Conservation (phyloP, 2,888 invertebrate genomes). For the Scaptomyza flava region DNA sequence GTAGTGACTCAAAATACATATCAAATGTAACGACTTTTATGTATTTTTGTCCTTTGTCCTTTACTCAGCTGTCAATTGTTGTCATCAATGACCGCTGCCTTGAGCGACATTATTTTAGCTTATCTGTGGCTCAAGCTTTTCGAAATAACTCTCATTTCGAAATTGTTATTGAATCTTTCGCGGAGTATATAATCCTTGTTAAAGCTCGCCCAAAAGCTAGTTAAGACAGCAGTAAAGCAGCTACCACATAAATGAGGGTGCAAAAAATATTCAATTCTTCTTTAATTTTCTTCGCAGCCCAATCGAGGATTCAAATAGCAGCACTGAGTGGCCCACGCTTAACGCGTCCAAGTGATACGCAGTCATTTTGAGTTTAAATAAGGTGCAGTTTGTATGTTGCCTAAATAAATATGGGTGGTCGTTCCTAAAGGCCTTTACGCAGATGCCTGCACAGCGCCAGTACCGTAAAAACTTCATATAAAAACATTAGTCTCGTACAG, state of each 20-base stretch:
- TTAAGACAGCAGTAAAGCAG: slow-evolving; percentile 29
- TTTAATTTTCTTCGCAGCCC: slow-evolving; percentile 6
- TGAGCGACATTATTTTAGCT: slow-evolving; percentile 66
- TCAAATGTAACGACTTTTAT: too few species aligned
- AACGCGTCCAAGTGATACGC: slow-evolving; percentile 75
- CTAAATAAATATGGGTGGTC: not conserved
- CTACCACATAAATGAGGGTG: slow-evolving; percentile 19
- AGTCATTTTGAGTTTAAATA: slow-evolving; percentile 70
- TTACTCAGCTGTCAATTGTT: slow-evolving; percentile 26
- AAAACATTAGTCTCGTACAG: too few species aligned
- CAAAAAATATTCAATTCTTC: not conserved
- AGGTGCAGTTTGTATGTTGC: slow-evolving; percentile 61
- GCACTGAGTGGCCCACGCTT: slow-evolving; percentile 30
- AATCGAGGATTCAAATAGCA: slow-evolving; percentile 5
- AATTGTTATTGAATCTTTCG: slow-evolving; percentile 82
- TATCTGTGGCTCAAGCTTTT: slow-evolving; percentile 61
- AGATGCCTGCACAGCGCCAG: not conserved
- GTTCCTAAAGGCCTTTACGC: not conserved
- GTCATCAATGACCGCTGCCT: slow-evolving; percentile 21
- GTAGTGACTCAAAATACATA: too few species aligned
- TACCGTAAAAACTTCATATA: not conserved
- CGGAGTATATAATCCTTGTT: slow-evolving; percentile 82
- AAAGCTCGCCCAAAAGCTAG: slow-evolving; percentile 78
- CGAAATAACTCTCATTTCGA: slow-evolving; percentile 75
- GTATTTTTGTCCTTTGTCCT: not conserved